Percentiles rank a stretch among this genome's conserved stretches.
Evolutionary conservation across 2,797 vertebrate species (phyloP).

Genomic region (Clarias platycephalus): DNA sequence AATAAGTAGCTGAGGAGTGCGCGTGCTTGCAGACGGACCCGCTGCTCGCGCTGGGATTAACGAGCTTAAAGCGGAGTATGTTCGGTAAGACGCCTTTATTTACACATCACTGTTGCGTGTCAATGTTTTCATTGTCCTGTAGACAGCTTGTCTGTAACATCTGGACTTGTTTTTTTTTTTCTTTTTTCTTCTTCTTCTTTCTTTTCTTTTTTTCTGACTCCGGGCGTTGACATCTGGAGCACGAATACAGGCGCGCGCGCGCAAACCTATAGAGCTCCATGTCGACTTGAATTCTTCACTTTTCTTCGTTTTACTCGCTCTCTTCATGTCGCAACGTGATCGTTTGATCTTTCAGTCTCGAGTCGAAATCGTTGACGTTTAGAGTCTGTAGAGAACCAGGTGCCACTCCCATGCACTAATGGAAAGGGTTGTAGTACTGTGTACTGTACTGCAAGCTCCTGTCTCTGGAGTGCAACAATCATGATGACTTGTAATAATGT

Average conservation of each 20-base stretch:
- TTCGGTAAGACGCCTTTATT: conserved; percentile 43
- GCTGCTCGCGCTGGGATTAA: conserved; percentile 5
- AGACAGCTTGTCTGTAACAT: background rate
- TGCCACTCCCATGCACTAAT: conserved; percentile 44
- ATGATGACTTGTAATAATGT: background rate
- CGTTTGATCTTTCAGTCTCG: background rate
- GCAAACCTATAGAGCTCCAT: background rate
- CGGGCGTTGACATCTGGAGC: conserved; percentile 31
- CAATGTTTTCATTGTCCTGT: background rate
- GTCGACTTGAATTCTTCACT: background rate
- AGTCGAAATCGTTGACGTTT: background rate
- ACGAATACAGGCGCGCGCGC: background rate
- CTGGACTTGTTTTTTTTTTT: background rate
- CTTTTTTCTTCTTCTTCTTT: background rate
- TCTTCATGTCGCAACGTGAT: background rate
- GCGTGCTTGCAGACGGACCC: conserved; percentile 17
- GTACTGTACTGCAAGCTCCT: background rate
- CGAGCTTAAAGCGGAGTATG: conserved; percentile 38
- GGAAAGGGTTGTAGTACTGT: background rate
- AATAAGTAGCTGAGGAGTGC: conserved; percentile 27
- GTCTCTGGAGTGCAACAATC: background rate
- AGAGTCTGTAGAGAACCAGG: conserved; percentile 22
- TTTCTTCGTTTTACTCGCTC: background rate
- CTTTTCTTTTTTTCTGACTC: background rate
- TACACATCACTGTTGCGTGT: background rate